These are phyloP conservation scores for Pentalonia nigronervosa DNA, from an alignment of 1,140 invertebrate species.

Conservation along the genomic window DNA sequence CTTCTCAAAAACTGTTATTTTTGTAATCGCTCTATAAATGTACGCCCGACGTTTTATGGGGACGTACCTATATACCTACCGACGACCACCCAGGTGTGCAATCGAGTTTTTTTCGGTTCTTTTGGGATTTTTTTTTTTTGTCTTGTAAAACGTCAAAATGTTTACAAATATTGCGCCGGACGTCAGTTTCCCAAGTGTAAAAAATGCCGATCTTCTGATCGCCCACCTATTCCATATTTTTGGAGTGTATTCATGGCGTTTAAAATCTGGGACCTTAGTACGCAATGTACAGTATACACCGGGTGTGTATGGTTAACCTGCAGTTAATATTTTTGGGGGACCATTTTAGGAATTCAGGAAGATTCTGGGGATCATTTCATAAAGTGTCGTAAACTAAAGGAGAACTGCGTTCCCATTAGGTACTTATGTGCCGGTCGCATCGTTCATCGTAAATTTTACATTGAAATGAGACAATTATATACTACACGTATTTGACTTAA, in stretches of 20 bases:
- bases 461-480: too few species aligned
- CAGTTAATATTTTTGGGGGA: not conserved
- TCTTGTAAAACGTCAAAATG: not conserved
- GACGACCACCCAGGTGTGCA: conserved; percentile 18
- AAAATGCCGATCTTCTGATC: not conserved
- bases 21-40: not conserved
- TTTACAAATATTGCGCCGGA: not conserved
- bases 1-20: conserved; percentile 23
- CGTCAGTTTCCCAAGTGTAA: not conserved
- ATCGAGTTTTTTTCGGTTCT: not conserved
- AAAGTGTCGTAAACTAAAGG: too few species aligned
- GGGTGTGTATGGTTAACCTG: not conserved
- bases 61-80: not conserved
- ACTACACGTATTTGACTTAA: too few species aligned
- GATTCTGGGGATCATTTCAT: not conserved
- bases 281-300: not conserved
- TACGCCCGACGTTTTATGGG: not conserved
- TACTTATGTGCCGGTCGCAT: too few species aligned
- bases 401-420: too few species aligned
- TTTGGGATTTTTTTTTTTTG: not conserved
- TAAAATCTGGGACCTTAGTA: not conserved
- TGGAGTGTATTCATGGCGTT: not conserved
- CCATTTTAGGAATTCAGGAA: not conserved
- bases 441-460: too few species aligned
- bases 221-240: not conserved